phyloP scores from a whole-genome alignment of 2,888 invertebrate species.

The Rotaria magnacalcarata region DNA sequence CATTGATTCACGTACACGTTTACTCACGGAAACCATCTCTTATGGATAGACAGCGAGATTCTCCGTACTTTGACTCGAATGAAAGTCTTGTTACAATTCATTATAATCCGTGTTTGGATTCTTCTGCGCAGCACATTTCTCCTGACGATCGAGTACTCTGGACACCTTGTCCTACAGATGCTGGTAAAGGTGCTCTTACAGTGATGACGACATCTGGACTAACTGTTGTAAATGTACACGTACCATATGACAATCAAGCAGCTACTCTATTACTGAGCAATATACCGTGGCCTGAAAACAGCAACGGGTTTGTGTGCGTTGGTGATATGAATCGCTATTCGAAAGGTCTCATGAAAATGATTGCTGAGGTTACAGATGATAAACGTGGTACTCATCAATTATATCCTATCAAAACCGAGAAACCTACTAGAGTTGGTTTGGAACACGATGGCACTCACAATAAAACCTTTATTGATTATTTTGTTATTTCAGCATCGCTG shows the following conservation, averaged over 20 bases:
- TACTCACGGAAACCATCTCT: background rate
- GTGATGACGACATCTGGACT: background rate
- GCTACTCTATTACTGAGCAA: background rate
- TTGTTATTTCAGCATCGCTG: background rate
- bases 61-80: background rate
- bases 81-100: background rate
- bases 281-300: too few relatives aligned
- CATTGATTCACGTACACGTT: background rate
- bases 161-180: background rate
- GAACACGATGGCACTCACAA: background rate
- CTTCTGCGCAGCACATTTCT: too few relatives aligned
- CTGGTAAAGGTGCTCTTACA: background rate
- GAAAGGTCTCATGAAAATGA: too few relatives aligned
- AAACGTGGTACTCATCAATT: background rate
- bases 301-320: too few relatives aligned
- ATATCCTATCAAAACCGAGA: background rate
- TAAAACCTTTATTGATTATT: background rate
- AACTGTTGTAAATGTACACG: background rate
- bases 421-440: background rate
- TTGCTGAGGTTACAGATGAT: background rate
- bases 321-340: too few relatives aligned
- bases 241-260: background rate
- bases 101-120: background rate
- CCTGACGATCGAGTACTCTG: background rate
- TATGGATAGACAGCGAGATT: too few relatives aligned